Evolutionary conservation across 2,797 vertebrate genomes (phyloP).

Genomic region (Pseudochirops cupreus): DNA sequence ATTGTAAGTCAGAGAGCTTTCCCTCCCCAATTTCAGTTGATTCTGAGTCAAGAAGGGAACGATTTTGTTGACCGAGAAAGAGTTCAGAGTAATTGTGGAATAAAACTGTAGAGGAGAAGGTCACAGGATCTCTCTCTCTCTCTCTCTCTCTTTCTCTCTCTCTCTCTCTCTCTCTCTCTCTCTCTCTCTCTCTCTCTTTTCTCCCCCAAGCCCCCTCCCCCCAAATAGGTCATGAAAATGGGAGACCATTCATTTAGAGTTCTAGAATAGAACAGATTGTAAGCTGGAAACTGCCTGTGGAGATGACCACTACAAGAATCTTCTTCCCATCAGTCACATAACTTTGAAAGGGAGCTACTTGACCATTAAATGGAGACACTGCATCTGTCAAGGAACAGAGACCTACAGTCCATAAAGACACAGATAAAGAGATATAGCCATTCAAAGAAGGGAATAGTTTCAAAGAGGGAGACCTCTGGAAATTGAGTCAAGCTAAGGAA

Average conservation of each 20-base stretch:
- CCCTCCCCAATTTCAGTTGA: neutral
- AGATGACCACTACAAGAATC: neutral
- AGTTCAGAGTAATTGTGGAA: neutral
- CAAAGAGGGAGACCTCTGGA: neutral
- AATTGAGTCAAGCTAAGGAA: neutral
- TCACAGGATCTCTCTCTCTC: neutral
- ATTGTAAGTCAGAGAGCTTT: neutral
- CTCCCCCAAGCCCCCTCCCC: no score
- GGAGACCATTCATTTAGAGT: neutral
- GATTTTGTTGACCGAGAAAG: neutral
- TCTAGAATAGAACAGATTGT: neutral
- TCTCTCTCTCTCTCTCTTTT: no score
- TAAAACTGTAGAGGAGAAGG: neutral
- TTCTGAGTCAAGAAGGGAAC: neutral
- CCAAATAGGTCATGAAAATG: neutral
- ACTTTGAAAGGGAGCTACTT: neutral
- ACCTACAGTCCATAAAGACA: neutral
- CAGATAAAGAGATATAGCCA: neutral
- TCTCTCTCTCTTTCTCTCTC: no score
- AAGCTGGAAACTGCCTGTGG: neutral
- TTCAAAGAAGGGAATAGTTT: neutral
- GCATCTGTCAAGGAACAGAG: neutral
- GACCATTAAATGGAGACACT: neutral
- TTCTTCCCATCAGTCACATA: neutral
- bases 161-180: rapidly evolving